Evolutionary conservation across 2,113 vertebrate genomes (phyloP).

Genomic region (Campylomormyrus tamandua): DNA sequence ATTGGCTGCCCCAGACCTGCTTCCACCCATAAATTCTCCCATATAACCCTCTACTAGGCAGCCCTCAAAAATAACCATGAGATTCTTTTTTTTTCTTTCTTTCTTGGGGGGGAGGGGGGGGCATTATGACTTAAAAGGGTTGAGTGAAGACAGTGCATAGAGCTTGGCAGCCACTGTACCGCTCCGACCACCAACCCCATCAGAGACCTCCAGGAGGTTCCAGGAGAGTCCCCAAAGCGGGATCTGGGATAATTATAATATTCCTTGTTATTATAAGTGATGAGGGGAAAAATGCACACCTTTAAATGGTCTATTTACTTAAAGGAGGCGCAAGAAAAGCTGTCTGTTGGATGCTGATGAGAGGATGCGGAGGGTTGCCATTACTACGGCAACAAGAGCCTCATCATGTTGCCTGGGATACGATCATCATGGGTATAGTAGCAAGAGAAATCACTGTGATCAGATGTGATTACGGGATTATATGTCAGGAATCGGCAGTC

Average conservation of each 20-base stretch:
- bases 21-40: not conserved
- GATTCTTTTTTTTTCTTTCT: not conserved
- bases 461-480: not conserved
- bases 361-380: not conserved
- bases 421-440: not conserved
- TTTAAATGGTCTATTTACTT: not conserved
- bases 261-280: not conserved
- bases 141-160: not conserved
- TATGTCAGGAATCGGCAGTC: not conserved
- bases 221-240: not conserved
- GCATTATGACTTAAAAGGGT: not conserved
- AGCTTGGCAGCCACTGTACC: not conserved
- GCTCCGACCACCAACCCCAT: not conserved
- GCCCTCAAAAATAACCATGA: not conserved
- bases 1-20: not conserved
- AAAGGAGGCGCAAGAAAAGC: not conserved
- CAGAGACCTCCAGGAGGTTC: not conserved
- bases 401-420: slow-evolving; percentile 6
- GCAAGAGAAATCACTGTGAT: not conserved
- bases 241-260: not conserved
- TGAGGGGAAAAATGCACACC: not conserved
- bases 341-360: not conserved
- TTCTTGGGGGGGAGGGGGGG: no score
- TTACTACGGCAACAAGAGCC: not conserved
- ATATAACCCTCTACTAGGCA: not conserved